Evolutionary conservation across 2,888 invertebrate species (phyloP).

Genomic region (Matsumyia berberina): DNA sequence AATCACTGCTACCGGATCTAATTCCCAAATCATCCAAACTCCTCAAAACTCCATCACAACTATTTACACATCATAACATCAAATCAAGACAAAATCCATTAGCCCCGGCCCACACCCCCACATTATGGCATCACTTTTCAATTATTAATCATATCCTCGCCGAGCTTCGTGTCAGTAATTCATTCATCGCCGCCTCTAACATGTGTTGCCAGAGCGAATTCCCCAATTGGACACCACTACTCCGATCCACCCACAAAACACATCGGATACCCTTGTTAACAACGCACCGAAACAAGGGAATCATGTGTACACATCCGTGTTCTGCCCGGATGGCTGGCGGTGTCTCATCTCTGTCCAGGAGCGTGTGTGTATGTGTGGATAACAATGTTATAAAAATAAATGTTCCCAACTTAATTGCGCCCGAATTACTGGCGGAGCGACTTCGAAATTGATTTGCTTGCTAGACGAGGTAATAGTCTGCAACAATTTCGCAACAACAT

Average conservation of each 20-base stretch:
- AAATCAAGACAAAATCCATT: conserved; percentile 5
- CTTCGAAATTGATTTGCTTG: conserved; percentile 49
- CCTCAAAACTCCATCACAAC: neutral
- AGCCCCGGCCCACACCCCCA: conserved; percentile 8
- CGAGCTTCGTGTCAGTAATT: conserved; percentile 36
- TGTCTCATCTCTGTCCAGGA: neutral
- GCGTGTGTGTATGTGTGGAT: conserved; percentile 1
- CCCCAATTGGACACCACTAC: conserved; percentile 26
- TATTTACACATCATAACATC: neutral
- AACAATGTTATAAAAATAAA: conserved; percentile 6
- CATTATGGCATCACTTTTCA: conserved; percentile 35
- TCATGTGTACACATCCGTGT: neutral
- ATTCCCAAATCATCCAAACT: neutral
- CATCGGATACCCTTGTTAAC: conserved; percentile 50
- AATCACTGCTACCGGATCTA: too few relatives aligned
- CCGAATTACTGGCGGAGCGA: conserved; percentile 29
- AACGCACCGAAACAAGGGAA: conserved; percentile 7
- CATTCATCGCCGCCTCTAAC: conserved; percentile 44
- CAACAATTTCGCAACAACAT: conserved; percentile 24
- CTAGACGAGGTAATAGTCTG: conserved; percentile 47
- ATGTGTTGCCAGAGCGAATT: conserved; percentile 30
- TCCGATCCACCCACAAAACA: conserved; percentile 31
- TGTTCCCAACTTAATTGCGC: conserved; percentile 40
- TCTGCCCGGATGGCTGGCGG: neutral
- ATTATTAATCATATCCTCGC: conserved; percentile 47